phyloP scores from a whole-genome alignment of 2,888 invertebrate genomes.

The Cheilosia urbana region DNA sequence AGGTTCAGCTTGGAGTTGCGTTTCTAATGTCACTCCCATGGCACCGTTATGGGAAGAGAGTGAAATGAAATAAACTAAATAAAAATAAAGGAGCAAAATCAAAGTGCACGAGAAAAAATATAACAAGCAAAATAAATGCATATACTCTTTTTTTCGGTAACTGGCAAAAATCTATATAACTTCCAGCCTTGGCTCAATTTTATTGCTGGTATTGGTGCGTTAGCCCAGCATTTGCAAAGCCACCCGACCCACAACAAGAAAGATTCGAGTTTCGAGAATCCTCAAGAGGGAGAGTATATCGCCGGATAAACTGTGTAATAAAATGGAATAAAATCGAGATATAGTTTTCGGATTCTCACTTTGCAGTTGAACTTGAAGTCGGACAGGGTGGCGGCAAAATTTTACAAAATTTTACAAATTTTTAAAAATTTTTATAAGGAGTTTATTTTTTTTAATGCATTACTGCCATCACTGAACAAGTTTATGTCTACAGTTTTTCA shows the following conservation, averaged over 20 bases:
- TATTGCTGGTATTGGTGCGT: background rate
- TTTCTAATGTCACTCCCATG: constrained; percentile 68
- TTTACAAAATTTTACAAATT: too few species aligned
- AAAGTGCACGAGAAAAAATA: constrained; percentile 3
- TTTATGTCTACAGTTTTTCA: too few species aligned
- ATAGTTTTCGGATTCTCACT: constrained; percentile 60
- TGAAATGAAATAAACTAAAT: constrained; percentile 15
- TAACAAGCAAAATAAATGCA: constrained; percentile 37
- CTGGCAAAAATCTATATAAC: background rate
- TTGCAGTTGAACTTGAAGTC: constrained; percentile 1
- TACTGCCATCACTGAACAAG: too few species aligned
- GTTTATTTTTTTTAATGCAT: too few species aligned
- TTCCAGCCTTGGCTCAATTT: constrained; percentile 16
- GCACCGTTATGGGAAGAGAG: constrained; percentile 32
- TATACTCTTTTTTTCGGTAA: constrained; percentile 19
- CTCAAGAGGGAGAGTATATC: constrained; percentile 41
- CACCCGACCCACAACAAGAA: constrained; percentile 10
- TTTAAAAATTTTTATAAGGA: too few species aligned
- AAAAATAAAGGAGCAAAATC: constrained; percentile 4
- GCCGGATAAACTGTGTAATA: constrained; percentile 57
- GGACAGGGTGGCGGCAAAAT: constrained; percentile 48
- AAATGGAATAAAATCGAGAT: constrained; percentile 49
- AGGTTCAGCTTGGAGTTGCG: constrained; percentile 62
- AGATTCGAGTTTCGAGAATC: constrained; percentile 19
- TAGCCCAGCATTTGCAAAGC: background rate